Evolutionary conservation across 2,113 vertebrate genomes (phyloP), one percentile per base, ranked within the genome.

Genomic region (Cinclus cinclus): DNA sequence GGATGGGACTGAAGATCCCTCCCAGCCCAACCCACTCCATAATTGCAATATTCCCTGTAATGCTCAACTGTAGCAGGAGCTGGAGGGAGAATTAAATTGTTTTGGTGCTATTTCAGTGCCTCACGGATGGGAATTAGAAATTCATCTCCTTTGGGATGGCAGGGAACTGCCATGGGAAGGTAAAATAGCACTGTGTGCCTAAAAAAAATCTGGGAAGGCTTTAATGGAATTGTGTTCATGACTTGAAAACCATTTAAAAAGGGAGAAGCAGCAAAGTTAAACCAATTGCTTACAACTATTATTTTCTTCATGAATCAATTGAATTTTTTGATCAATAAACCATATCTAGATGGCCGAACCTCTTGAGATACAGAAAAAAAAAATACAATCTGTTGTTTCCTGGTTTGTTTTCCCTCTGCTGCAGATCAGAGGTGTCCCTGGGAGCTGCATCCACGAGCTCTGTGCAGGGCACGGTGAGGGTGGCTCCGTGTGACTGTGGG

Each of bases 401-500:
- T 11, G 71, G 1, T 60, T 71, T 73, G 23, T 39, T 74, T 53
- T 65, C 49, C 85, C 74, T 41, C 47, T 30, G 35, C 50, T 37
- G 35, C 13, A 98, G 97, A 4, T 82, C 92, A 12, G 95, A 97
- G 47, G 27, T 47, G 13, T 59, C 77, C 2, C 33, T 96, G 71
- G 98, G 97, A 96, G 64, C 91, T 37, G 16, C 77, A 10, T 58
- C 74, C 77, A 58, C 49, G 2, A 58, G 52, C 41, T 82, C 87
- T 1, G 75, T 92, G 19, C 86, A 30, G 92, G 95, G 58, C 8
- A 49, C 59, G 21, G 93, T 91, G 70, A 20, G 44, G 47, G 27
- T 23, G 37, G 78, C 94, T n/a, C 69, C 75, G 22, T 98, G 97
- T 41, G 89, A 67, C 47, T 87, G 97, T 33, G 85, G 97, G 49